Conservation (phyloP, 2,888 invertebrate species). For the Plebejus argus region DNA sequence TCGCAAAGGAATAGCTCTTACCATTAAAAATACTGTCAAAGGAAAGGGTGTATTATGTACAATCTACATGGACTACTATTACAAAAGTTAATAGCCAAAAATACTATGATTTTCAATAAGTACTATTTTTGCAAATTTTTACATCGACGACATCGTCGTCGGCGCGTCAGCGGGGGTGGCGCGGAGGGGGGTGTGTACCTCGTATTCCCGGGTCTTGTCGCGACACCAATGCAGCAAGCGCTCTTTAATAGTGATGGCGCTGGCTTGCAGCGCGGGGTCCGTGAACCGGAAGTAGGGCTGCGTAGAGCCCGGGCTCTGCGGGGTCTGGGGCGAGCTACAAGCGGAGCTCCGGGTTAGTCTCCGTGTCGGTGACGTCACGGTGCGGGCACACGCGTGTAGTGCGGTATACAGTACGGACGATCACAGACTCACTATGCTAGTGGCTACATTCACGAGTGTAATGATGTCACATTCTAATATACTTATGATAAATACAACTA, state of each 20-base stretch:
- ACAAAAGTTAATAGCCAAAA: neutral
- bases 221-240: slow-evolving; percentile 98
- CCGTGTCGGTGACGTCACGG: slow-evolving; percentile 40
- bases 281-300: slow-evolving; percentile 94
- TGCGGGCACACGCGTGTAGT: slow-evolving; percentile 53
- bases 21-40: neutral
- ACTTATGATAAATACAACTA: slow-evolving; percentile 1
- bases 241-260: slow-evolving; percentile 97
- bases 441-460: slow-evolving; percentile 6
- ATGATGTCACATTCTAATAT: slow-evolving; percentile 7
- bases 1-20: neutral
- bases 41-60: neutral
- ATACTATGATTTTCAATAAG: neutral
- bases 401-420: slow-evolving; percentile 46
- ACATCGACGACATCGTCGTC: neutral
- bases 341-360: slow-evolving; percentile 73
- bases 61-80: neutral
- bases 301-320: slow-evolving; percentile 83
- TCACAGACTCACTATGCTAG: slow-evolving; percentile 40
- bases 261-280: slow-evolving; percentile 93
- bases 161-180: slow-evolving; percentile 37
- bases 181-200: slow-evolving; percentile 83
- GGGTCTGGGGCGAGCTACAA: slow-evolving; percentile 88
- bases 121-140: neutral
- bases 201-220: slow-evolving; percentile 98